Evolutionary conservation across 2,888 invertebrate species (phyloP).

Genomic region (Apamea epomidion): DNA sequence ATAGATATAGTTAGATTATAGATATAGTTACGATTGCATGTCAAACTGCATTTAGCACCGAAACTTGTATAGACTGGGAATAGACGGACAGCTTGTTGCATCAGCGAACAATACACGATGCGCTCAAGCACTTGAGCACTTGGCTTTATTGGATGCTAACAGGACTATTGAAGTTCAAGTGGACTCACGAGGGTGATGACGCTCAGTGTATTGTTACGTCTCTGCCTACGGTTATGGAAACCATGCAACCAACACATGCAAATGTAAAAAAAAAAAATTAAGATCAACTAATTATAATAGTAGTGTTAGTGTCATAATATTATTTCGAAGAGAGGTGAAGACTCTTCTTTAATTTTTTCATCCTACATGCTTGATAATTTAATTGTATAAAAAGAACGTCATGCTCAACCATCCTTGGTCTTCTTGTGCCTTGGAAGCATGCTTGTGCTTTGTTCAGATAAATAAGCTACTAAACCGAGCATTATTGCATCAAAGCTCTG

Average conservation of each 20-base stretch:
- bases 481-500: background rate
- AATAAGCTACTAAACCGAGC: background rate
- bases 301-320: too few relatives aligned
- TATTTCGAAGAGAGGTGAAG: background rate
- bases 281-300: background rate
- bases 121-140: constrained; percentile 6
- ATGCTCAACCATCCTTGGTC: background rate
- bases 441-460: background rate
- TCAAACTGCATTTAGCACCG: constrained; percentile 30
- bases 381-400: background rate
- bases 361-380: background rate
- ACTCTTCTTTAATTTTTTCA: background rate
- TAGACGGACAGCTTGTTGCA: constrained; percentile 31
- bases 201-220: constrained; percentile 17
- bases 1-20: constrained; percentile 3
- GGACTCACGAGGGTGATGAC: background rate
- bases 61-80: constrained; percentile 35
- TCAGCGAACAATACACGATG: constrained; percentile 15
- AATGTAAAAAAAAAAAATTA: background rate
- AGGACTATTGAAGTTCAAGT: constrained; percentile 8
- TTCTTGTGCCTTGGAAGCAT: background rate
- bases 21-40: constrained; percentile 31
- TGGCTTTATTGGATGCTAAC: constrained; percentile 1
- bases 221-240: background rate
- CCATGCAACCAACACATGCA: background rate